phyloP scores from a whole-genome alignment of 2,797 vertebrate genomes.

The Myotis pilosus region DNA sequence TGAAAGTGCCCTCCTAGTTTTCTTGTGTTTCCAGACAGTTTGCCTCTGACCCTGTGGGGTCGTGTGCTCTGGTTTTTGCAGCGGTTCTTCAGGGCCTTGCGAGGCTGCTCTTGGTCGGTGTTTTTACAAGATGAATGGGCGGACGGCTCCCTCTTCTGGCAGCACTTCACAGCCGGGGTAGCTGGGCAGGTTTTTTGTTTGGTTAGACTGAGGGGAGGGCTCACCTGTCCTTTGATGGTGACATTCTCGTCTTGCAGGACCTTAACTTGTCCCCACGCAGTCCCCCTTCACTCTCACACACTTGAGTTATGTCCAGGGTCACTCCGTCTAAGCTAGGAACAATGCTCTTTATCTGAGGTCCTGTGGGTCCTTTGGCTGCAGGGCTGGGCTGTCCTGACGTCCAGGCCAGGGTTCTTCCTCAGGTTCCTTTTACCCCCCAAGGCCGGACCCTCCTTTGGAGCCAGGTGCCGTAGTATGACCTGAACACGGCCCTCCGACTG shows the following conservation, averaged over 20 bases:
- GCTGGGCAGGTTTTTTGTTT: background rate
- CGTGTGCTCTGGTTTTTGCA: fast-evolving
- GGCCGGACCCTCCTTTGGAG: background rate
- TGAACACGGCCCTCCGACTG: fast-evolving
- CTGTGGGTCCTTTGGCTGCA: background rate
- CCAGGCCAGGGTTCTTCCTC: background rate
- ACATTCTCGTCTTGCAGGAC: background rate
- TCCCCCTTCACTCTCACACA: background rate
- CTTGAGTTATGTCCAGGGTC: background rate
- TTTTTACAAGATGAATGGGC: background rate
- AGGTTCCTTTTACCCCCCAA: background rate
- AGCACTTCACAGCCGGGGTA: fast-evolving
- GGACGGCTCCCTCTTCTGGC: background rate
- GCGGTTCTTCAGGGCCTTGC: background rate
- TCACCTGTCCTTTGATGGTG: background rate
- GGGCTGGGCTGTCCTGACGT: background rate
- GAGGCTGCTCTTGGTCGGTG: background rate
- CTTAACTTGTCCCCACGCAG: background rate
- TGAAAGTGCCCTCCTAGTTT: too few species aligned
- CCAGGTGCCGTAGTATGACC: background rate
- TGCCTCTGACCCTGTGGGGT: background rate
- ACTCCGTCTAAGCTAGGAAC: too few species aligned
- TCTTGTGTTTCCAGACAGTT: background rate
- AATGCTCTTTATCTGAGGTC: background rate
- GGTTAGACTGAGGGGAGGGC: too few species aligned